These are phyloP conservation scores for Dryobota labecula DNA, from an alignment of 2,888 invertebrate genomes.

Conservation along the genomic window DNA sequence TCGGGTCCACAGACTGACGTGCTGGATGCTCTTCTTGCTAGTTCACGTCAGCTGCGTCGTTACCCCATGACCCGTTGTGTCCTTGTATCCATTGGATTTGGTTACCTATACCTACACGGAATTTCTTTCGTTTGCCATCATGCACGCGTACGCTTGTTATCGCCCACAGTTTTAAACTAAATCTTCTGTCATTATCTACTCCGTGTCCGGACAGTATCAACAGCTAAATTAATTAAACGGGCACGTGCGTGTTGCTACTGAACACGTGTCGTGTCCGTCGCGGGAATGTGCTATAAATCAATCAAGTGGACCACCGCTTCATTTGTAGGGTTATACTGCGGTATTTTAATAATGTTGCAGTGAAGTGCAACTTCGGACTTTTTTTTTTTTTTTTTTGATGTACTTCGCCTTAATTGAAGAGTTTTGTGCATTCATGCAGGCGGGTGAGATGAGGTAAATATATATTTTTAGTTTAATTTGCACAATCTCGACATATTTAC, in stretches of 20 bases:
- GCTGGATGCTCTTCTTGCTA: too few species aligned
- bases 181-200: slow-evolving; percentile 36
- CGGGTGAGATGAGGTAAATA: not conserved
- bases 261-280: slow-evolving; percentile 70
- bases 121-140: not conserved
- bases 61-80: too few species aligned
- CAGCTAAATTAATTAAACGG: slow-evolving; percentile 80
- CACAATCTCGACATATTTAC: slow-evolving; percentile 45
- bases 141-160: not conserved
- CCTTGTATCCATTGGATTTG: too few species aligned
- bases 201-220: slow-evolving; percentile 62
- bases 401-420: slow-evolving; percentile 32
- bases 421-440: slow-evolving; percentile 1
- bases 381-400: not conserved
- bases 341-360: slow-evolving; percentile 66
- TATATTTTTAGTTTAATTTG: slow-evolving; percentile 42
- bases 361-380: slow-evolving; percentile 32
- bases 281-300: slow-evolving; percentile 75
- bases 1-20: too few species aligned
- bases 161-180: not conserved
- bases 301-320: slow-evolving; percentile 74
- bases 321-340: slow-evolving; percentile 70
- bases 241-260: slow-evolving; percentile 72
- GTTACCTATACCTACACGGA: not conserved
- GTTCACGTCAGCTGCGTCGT: too few species aligned